A percentile compares a stretch with the other conserved stretches of the same genome.
phyloP scores from a whole-genome alignment of 2,797 vertebrate genomes.

The Leuciscus waleckii region DNA sequence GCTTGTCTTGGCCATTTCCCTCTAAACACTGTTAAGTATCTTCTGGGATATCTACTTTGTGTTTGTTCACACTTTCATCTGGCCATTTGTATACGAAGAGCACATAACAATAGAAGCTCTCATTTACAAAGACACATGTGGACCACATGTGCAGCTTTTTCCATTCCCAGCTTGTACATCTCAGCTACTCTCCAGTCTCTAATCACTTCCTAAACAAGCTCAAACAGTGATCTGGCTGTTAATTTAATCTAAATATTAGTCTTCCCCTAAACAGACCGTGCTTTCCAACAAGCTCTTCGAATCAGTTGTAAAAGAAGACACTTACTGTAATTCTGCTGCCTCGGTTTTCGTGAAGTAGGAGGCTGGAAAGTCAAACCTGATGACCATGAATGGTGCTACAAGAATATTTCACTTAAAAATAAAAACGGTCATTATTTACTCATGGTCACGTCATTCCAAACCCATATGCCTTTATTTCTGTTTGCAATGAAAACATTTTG shows the following conservation, averaged over 20 bases:
- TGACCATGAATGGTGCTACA: background rate
- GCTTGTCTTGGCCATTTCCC: slow-evolving; percentile 40
- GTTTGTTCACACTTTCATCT: slow-evolving; percentile 68
- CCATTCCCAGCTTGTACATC: slow-evolving; percentile 29
- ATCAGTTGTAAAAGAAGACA: slow-evolving; percentile 11
- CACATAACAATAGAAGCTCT: slow-evolving; percentile 38
- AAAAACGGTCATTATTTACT: background rate
- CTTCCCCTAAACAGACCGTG: slow-evolving; percentile 31
- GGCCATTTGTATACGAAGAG: slow-evolving; percentile 62
- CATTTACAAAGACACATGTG: slow-evolving; percentile 64
- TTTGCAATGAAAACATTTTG: background rate
- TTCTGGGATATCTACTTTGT: slow-evolving; percentile 62
- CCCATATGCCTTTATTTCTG: background rate
- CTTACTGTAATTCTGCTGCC: slow-evolving; percentile 16
- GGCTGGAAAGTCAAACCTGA: slow-evolving; percentile 24
- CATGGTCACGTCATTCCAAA: background rate
- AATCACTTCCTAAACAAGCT: slow-evolving; percentile 59
- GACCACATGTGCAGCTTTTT: slow-evolving; percentile 66
- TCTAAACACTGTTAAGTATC: slow-evolving; percentile 59
- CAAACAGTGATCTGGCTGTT: slow-evolving; percentile 50
- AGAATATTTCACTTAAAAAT: background rate
- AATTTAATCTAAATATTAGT: slow-evolving; percentile 58
- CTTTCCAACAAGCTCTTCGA: slow-evolving; percentile 39
- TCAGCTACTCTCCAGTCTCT: slow-evolving; percentile 42
- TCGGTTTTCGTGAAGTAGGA: background rate